phyloP scores from a whole-genome alignment of 2,113 vertebrate genomes.

The Oncorhynchus kisutch region DNA sequence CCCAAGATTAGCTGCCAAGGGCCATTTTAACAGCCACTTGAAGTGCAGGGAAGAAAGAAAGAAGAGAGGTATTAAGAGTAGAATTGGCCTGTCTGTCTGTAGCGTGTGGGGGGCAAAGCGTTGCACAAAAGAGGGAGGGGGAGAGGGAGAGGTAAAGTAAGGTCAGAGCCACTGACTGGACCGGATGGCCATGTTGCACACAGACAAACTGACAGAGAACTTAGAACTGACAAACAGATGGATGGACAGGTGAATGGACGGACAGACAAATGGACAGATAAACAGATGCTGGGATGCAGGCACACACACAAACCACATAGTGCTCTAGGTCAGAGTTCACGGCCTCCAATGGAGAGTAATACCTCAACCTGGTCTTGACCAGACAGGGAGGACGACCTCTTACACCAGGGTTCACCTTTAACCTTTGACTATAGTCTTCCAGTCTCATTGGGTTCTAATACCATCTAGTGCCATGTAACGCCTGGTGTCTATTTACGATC shows the following conservation, averaged over 20 bases:
- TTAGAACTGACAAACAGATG: not conserved
- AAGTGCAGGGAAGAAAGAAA: constrained; percentile 21
- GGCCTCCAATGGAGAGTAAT: not conserved
- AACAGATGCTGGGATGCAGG: not conserved
- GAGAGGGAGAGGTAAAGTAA: not conserved
- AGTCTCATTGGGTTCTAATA: not conserved
- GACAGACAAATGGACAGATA: not conserved
- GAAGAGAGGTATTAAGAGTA: constrained; percentile 23
- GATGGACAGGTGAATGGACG: not conserved
- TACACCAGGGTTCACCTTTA: not conserved
- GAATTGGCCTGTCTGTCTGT: constrained; percentile 16
- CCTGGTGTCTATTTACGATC: not conserved
- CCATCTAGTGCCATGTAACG: not conserved
- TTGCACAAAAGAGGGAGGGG: not conserved
- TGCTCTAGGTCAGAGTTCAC: not conserved
- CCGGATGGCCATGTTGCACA: constrained; percentile 8
- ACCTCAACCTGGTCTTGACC: not conserved
- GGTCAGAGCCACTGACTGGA: not conserved
- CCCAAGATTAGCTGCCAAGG: constrained; percentile 38
- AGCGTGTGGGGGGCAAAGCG: not conserved
- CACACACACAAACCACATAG: constrained; percentile 1
- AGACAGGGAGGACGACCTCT: not conserved
- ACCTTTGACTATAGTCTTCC: not conserved
- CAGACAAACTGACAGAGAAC: constrained; percentile 8
- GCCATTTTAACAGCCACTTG: constrained; percentile 45